phyloP scores from a whole-genome alignment of 2,113 vertebrate genomes.

The Pedionomus torquatus region DNA sequence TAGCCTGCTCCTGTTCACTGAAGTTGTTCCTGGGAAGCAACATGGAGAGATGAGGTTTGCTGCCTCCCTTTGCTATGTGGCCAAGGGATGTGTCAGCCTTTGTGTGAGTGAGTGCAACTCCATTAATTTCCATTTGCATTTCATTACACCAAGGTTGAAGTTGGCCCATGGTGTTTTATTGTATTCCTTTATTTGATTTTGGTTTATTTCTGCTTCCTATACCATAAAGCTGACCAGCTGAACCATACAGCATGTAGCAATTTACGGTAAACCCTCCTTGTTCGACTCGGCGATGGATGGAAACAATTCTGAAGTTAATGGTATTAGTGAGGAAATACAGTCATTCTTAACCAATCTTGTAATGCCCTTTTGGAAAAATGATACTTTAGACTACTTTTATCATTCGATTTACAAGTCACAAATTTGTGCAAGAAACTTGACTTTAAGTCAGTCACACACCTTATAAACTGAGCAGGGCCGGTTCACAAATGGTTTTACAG shows the following conservation, averaged over 20 bases:
- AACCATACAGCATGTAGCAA: background rate
- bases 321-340: slow-evolving; percentile 68
- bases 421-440: slow-evolving; percentile 63
- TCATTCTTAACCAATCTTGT: slow-evolving; percentile 63
- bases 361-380: slow-evolving; percentile 62
- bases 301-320: slow-evolving; percentile 63
- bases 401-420: slow-evolving; percentile 66
- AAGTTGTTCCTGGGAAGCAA: background rate
- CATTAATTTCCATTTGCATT: background rate
- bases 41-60: background rate
- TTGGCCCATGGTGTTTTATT: background rate
- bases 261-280: slow-evolving; percentile 43
- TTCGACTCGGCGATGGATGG: slow-evolving; percentile 45
- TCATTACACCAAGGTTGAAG: background rate
- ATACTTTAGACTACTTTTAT: slow-evolving; percentile 57
- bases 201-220: background rate
- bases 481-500: slow-evolving; percentile 72
- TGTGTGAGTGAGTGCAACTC: background rate
- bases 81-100: background rate
- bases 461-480: slow-evolving; percentile 67
- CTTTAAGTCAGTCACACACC: slow-evolving; percentile 68
- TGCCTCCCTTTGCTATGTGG: background rate
- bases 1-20: background rate
- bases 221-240: background rate
- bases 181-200: slow-evolving; percentile 9